Percentiles rank a stretch among this genome's conserved stretches.
phyloP scores from a whole-genome alignment of 2,113 vertebrate genomes.

The Chascanopsetta lugubris region DNA sequence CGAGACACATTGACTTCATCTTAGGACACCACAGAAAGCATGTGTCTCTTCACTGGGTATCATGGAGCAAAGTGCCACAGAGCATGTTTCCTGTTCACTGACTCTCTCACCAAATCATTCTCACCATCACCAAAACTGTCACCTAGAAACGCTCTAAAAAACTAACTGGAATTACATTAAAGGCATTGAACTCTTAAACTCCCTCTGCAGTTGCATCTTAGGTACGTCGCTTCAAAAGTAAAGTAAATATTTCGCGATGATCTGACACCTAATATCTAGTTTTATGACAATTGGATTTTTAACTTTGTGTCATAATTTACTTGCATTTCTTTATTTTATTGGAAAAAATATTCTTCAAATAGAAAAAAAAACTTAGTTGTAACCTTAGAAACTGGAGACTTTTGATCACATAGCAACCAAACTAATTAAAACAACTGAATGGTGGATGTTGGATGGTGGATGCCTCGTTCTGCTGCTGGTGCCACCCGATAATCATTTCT shows the following conservation, averaged over 20 bases:
- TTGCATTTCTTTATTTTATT: too few relatives aligned
- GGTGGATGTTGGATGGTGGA: background rate
- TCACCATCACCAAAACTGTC: slow-evolving; percentile 42
- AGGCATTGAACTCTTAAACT: slow-evolving; percentile 53
- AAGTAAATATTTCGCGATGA: background rate
- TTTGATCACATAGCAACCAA: too few relatives aligned
- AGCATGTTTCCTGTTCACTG: slow-evolving; percentile 65
- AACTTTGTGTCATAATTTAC: too few relatives aligned
- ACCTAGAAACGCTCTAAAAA: slow-evolving; percentile 15
- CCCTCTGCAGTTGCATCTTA: background rate
- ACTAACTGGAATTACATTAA: slow-evolving; percentile 65
- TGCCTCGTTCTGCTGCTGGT: slow-evolving; percentile 12
- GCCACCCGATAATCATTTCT: slow-evolving; percentile 20
- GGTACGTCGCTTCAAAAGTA: background rate
- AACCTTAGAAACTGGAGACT: too few relatives aligned
- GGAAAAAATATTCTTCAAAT: too few relatives aligned
- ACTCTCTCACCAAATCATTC: slow-evolving; percentile 49
- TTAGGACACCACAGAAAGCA: slow-evolving; percentile 53
- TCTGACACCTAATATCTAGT: background rate
- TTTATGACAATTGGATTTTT: too few relatives aligned
- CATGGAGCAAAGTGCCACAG: slow-evolving; percentile 18
- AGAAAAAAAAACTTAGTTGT: background rate
- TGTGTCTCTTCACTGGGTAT: slow-evolving; percentile 61
- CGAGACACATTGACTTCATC: slow-evolving; percentile 50
- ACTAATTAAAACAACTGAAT: too few relatives aligned